Base-by-base conservation (phyloP, 1,140 invertebrate species). In the Delia radicum region DNA sequence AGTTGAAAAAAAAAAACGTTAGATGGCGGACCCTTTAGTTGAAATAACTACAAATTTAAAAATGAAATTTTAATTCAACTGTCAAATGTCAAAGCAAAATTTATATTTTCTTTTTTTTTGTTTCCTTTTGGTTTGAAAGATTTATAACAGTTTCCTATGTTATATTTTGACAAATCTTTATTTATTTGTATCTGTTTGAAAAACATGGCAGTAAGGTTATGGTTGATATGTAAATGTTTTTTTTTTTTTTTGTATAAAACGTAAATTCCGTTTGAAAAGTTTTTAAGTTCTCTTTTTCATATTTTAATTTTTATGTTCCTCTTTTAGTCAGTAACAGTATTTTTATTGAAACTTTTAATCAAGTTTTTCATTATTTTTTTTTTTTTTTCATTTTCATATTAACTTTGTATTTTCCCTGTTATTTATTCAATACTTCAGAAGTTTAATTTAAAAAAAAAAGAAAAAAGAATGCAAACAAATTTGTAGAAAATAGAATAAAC, bases 281-380 rank as follows among this genome's bases (percentile, higher is more conserved):
- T 10, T 37, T 37, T 1, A 37, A 13, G 8, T 37, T 37, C 33
- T 10, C 8, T 37, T 37, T 37, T 13, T 10, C 8, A 10, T 37
- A 1, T 3, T 37, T 37, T 37, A 37, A 10, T 37, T 37, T 7
- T 37, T 37, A 37, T 7, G 3, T 37, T 37, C 8, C 48, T 24
- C n/a, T 55, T 55, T 55, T 55, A 10, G 18, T 21, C 48, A 55
- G 24, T n/a, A n/a, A n/a, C n/a, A n/a, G n/a, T n/a, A n/a, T n/a
- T 55, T 55, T 18, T n/a, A 55, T 55, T 55, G 48, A 55, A 55
- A 55, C 48, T 55, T 55, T 55, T 55, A 55, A 55, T 55, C 48
- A 55, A 55, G 48, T 55, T 55, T 55, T 55, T 6, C 1, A 21
- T 55, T 55, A 21, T 21, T 24, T 55, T 21, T 21, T 55, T 55